These are phyloP conservation scores for Sternotherus odoratus DNA, from an alignment of 2,797 vertebrate species.

Conservation along the genomic window DNA sequence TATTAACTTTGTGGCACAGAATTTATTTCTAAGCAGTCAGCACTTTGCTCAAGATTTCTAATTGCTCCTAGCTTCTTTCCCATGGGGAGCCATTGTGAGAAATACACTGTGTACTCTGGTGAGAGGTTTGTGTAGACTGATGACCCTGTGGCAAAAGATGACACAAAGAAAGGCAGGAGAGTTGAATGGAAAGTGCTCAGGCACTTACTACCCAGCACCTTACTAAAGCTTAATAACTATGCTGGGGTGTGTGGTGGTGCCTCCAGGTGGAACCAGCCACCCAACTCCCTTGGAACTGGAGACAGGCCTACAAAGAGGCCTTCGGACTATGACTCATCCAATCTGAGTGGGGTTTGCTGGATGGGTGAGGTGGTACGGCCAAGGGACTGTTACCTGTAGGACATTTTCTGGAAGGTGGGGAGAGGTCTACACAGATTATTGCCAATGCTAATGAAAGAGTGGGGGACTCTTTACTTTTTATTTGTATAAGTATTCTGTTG, in stretches of 20 bases:
- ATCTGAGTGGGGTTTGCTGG: neutral
- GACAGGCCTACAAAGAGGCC: too few species aligned
- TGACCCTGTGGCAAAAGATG: too few species aligned
- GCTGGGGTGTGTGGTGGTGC: neutral
- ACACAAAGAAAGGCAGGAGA: neutral
- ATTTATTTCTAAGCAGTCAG: neutral
- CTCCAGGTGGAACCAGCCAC: neutral
- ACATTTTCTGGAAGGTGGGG: neutral
- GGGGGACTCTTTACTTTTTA: neutral
- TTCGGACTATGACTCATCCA: neutral
- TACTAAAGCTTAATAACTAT: neutral
- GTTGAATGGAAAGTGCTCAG: neutral
- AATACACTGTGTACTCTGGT: too few species aligned
- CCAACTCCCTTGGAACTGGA: neutral
- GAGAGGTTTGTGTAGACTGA: too few species aligned
- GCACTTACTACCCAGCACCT: neutral
- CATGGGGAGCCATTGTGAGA: too few species aligned
- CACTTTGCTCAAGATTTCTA: too few species aligned
- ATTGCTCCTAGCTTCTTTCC: too few species aligned
- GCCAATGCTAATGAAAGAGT: neutral
- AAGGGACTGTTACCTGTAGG: neutral
- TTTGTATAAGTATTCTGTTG: fast-evolving
- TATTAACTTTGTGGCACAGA: neutral
- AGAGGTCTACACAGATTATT: neutral
- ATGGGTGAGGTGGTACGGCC: neutral